phyloP scores from a whole-genome alignment of 1,140 invertebrate species.

The Lanistes nyassanus region DNA sequence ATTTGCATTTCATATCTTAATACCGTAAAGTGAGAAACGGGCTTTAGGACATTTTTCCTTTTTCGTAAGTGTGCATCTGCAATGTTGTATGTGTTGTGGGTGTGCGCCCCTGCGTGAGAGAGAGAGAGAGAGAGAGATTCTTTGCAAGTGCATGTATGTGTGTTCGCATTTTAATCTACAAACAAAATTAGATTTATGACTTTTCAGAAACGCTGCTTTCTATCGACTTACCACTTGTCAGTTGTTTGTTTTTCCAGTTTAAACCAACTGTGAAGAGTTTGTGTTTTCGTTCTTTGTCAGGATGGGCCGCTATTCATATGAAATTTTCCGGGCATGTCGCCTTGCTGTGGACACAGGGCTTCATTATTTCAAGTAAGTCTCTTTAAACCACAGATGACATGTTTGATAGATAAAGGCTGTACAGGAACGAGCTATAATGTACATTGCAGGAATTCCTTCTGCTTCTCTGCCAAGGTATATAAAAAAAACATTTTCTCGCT shows the following conservation, averaged over 20 bases:
- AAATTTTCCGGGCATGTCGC: constrained; percentile 65
- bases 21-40: background rate
- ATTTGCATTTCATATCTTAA: background rate
- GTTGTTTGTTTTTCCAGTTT: no score
- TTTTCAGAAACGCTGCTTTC: no score
- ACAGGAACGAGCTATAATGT: no score
- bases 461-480: no score
- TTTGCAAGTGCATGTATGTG: no score
- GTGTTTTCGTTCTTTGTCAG: constrained; percentile 28
- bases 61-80: background rate
- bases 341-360: constrained; percentile 68
- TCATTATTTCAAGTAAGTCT: constrained; percentile 62
- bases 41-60: no score
- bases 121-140: background rate
- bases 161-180: background rate
- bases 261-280: no score
- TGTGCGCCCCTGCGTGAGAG: background rate
- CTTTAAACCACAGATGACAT: background rate
- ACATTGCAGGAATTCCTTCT: no score
- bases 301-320: constrained; percentile 60
- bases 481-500: no score
- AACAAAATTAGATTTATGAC: no score
- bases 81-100: background rate
- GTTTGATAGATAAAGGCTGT: no score
- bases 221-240: background rate